Conservation (phyloP, 2,797 vertebrate genomes). For the Xiphophorus birchmanni region DNA sequence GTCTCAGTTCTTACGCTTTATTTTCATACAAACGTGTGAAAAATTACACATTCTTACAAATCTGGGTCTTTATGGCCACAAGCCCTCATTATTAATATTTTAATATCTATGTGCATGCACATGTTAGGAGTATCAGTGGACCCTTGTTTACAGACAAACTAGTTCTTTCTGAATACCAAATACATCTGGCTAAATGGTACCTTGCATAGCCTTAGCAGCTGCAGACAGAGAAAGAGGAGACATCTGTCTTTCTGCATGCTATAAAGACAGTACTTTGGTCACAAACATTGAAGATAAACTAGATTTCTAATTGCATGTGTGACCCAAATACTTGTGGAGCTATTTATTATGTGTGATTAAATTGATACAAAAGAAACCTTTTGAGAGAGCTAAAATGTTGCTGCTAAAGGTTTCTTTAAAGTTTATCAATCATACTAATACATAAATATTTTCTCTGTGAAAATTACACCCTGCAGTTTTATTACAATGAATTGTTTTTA, state of each 20-base stretch:
- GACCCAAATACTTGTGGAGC: background rate
- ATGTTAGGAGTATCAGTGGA: background rate
- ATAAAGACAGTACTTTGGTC: background rate
- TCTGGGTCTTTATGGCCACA: background rate
- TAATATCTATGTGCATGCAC: background rate
- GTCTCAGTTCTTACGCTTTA: background rate
- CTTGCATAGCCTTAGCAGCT: background rate
- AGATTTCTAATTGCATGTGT: background rate
- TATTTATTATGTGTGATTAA: background rate
- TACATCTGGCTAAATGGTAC: background rate
- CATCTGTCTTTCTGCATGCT: background rate
- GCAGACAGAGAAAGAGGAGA: background rate
- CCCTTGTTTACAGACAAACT: background rate
- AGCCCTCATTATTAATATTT: background rate
- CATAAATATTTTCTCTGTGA: background rate
- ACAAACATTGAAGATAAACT: background rate
- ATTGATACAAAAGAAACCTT: background rate
- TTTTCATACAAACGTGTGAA: background rate
- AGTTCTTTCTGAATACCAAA: background rate
- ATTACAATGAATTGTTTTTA: background rate
- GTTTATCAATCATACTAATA: background rate
- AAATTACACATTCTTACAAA: background rate
- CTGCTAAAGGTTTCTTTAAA: background rate
- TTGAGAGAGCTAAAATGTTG: background rate
- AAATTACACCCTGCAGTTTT: background rate